A percentile compares a stretch with the other conserved stretches of the same genome.
phyloP scores from a whole-genome alignment of 2,888 invertebrate species.

The Drosophila hamatofila region DNA sequence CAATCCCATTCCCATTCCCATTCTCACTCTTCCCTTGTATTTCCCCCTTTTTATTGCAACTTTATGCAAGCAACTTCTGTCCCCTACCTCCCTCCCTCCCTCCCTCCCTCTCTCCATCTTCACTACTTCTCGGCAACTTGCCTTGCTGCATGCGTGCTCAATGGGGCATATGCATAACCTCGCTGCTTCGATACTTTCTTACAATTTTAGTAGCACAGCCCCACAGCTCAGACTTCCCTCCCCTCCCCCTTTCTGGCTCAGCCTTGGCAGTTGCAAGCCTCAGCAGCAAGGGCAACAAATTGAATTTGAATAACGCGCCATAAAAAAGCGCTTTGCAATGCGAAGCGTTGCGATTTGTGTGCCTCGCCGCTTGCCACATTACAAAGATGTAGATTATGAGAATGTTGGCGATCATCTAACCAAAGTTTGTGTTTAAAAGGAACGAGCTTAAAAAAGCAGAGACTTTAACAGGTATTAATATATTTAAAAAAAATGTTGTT shows the following conservation, averaged over 20 bases:
- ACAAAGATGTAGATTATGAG: slow-evolving; percentile 19
- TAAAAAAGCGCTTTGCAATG: slow-evolving; percentile 49
- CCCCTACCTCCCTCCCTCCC: neutral
- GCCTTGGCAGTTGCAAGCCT: neutral
- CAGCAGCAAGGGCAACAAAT: slow-evolving; percentile 45
- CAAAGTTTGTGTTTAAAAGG: neutral
- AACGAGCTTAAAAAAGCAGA: neutral
- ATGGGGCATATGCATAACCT: slow-evolving; percentile 52
- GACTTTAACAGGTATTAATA: neutral
- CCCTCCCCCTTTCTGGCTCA: neutral
- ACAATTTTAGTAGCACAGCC: slow-evolving; percentile 31
- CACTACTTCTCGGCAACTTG: neutral
- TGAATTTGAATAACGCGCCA: slow-evolving; percentile 57
- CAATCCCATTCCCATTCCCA: neutral
- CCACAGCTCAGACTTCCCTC: neutral
- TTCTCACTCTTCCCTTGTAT: neutral
- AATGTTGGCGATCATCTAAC: neutral
- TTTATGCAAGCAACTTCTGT: slow-evolving; percentile 28
- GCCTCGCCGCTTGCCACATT: slow-evolving; percentile 11
- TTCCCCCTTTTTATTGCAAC: slow-evolving; percentile 39
- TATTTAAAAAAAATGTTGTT: too few relatives aligned
- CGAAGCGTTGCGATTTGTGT: slow-evolving; percentile 34
- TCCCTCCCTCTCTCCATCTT: neutral
- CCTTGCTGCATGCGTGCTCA: slow-evolving; percentile 40
- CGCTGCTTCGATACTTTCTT: slow-evolving; percentile 51